Conservation (phyloP, 2,888 invertebrate species). For the Drosophila neonasuta region DNA sequence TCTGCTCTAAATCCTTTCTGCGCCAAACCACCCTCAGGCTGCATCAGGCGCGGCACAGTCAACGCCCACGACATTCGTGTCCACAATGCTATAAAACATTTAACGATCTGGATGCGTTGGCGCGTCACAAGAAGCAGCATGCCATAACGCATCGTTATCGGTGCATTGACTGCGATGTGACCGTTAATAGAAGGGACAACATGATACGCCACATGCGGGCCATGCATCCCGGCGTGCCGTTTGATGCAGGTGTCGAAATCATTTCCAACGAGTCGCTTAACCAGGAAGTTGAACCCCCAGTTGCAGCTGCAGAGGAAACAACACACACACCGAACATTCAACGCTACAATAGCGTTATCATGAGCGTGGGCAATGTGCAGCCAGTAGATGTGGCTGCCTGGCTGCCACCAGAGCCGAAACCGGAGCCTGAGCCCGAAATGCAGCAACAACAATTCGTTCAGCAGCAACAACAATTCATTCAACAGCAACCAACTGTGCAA, state of each 20-base stretch:
- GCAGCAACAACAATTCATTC: too few species aligned
- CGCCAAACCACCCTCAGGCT: slow-evolving; percentile 84
- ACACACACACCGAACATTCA: slow-evolving; percentile 23
- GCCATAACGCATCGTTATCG: slow-evolving; percentile 83
- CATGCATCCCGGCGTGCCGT: slow-evolving; percentile 85
- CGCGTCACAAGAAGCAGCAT: slow-evolving; percentile 85
- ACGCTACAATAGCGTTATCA: slow-evolving; percentile 79
- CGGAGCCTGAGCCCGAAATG: slow-evolving; percentile 6
- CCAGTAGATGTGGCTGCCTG: slow-evolving; percentile 55
- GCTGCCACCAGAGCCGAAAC: background rate
- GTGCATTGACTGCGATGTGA: slow-evolving; percentile 87
- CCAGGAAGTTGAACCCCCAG: background rate
- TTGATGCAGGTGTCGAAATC: slow-evolving; percentile 61
- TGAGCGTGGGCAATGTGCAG: slow-evolving; percentile 80
- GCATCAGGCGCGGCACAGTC: slow-evolving; percentile 84
- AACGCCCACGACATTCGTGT: slow-evolving; percentile 85
- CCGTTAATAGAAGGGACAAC: slow-evolving; percentile 90
- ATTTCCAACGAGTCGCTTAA: slow-evolving; percentile 8
- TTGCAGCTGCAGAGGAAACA: slow-evolving; percentile 15
- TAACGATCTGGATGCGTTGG: slow-evolving; percentile 86
- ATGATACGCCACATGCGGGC: slow-evolving; percentile 89
- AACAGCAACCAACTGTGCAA: slow-evolving; percentile 6
- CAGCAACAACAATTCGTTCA: too few species aligned
- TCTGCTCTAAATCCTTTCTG: slow-evolving; percentile 85
- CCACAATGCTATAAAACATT: slow-evolving; percentile 87